These are phyloP conservation scores for Nannospalax galili DNA, from an alignment of 2,113 vertebrate species.

Conservation along the genomic window DNA sequence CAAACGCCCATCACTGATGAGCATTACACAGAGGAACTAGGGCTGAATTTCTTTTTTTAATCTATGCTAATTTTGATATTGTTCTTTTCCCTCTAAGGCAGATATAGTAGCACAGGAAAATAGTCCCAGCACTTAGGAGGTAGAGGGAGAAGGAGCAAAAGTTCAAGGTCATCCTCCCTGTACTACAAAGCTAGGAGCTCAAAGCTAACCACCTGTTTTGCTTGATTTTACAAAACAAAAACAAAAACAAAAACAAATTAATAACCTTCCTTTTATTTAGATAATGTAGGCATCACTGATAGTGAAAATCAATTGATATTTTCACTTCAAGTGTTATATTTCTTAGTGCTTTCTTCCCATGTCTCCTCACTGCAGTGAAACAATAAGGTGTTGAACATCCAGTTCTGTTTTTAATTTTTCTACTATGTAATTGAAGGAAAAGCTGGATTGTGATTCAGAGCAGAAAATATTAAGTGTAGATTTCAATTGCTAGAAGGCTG, in stretches of 20 bases:
- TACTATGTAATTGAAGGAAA: neutral
- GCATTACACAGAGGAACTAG: neutral
- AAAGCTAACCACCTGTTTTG: neutral
- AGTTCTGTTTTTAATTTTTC: neutral
- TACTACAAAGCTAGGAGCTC: neutral
- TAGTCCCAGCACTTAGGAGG: neutral
- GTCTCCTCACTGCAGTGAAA: rapidly evolving
- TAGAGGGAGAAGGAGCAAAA: neutral
- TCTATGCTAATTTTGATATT: neutral
- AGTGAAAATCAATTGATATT: neutral
- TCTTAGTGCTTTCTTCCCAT: neutral
- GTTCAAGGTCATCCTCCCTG: neutral
- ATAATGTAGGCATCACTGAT: neutral
- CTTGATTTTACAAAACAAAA: no score
- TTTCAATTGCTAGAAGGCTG: neutral
- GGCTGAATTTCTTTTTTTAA: neutral
- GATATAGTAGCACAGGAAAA: rapidly evolving
- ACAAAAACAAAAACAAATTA: no score
- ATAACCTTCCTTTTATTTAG: neutral
- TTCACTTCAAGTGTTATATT: neutral
- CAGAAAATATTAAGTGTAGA: neutral
- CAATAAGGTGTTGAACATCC: rapidly evolving
- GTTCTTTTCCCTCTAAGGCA: neutral
- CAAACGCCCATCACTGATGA: rapidly evolving
- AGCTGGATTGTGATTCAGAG: neutral